Evolutionary conservation across 2,888 invertebrate species (phyloP).

Genomic region (Drosophila parthenogenetica): DNA sequence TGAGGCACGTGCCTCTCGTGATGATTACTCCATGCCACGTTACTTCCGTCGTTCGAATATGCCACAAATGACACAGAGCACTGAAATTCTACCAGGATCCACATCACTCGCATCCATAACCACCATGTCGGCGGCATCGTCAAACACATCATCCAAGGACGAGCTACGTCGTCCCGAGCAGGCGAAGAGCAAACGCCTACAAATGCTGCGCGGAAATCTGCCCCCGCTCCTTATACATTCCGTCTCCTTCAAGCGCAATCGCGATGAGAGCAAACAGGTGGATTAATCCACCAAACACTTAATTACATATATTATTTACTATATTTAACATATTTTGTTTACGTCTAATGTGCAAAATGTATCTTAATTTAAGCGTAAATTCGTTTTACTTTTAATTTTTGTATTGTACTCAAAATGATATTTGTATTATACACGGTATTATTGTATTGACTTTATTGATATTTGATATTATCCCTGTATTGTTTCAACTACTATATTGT

Average conservation of each 20-base stretch:
- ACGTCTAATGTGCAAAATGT: conserved; percentile 12
- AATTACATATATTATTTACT: neutral
- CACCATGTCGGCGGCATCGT: conserved; percentile 49
- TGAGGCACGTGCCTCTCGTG: conserved; percentile 84
- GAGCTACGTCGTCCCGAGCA: conserved; percentile 76
- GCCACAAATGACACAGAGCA: conserved; percentile 79
- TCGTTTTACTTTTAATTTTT: neutral
- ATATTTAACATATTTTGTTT: neutral
- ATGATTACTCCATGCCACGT: conserved; percentile 88
- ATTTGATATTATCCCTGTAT: conserved; percentile 15
- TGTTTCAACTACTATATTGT: neutral
- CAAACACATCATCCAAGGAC: conserved; percentile 69
- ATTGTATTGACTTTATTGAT: conserved; percentile 22
- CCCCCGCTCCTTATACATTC: conserved; percentile 84
- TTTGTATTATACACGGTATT: conserved; percentile 20
- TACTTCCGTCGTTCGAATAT: conserved; percentile 86
- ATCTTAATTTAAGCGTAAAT: conserved; percentile 18
- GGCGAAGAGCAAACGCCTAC: conserved; percentile 84
- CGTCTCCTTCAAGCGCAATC: conserved; percentile 82
- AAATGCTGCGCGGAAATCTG: conserved; percentile 83
- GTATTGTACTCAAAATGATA: conserved; percentile 11
- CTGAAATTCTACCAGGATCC: conserved; percentile 75
- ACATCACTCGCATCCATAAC: conserved; percentile 65
- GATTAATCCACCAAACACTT: conserved; percentile 52
- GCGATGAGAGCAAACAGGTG: conserved; percentile 80